Base-by-base conservation (phyloP, 2,888 invertebrate genomes). In the Plebejus anna region DNA sequence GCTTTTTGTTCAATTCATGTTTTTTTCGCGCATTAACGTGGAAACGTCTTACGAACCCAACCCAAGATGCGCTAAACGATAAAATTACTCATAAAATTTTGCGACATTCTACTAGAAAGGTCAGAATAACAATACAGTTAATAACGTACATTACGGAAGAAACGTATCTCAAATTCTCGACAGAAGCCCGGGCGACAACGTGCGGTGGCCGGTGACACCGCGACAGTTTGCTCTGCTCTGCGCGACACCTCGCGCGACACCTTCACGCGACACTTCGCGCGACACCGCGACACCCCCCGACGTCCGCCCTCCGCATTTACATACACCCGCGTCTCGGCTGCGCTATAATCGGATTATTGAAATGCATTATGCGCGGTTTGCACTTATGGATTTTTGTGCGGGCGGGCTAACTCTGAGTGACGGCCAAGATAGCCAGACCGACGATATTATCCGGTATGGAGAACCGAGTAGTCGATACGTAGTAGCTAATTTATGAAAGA, bases 351-450 rank as follows among this genome's bases (percentile, higher is more conserved):
- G 32, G 32, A 66, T 36, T 66, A 66, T 66, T 36, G 32, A 5
- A 66, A 66, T 66, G 66, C 66, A 66, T 66, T 66, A 66, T 13
- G 66, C 32, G 66, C 32, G 32, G 66, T 66, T 61, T 61, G 66
- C 32, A 66, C 9, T 66, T 11, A 66, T 66, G 61, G 28, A 66
- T 66, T 66, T 66, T 66, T 61, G 66, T 13, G 5, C 66, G 66
- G 9, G 9, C 32, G 66, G 28, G 66, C 2, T 36, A 16, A 36
- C 66, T 13, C 66, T 13, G 66, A 66, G 66, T 32, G 66, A 36
- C 32, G 32, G 32, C 32, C 13, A 28, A 32, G 61, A 66, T 66
- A 66, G 11, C 61, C 11, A 1, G 2, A 55, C 51, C 13, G 51
- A 51, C 51, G 4, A 4, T 55, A 55, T 55, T 55, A 55, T 55